Conservation (phyloP, 2,797 vertebrate species). For the Trachops cirrhosus region DNA sequence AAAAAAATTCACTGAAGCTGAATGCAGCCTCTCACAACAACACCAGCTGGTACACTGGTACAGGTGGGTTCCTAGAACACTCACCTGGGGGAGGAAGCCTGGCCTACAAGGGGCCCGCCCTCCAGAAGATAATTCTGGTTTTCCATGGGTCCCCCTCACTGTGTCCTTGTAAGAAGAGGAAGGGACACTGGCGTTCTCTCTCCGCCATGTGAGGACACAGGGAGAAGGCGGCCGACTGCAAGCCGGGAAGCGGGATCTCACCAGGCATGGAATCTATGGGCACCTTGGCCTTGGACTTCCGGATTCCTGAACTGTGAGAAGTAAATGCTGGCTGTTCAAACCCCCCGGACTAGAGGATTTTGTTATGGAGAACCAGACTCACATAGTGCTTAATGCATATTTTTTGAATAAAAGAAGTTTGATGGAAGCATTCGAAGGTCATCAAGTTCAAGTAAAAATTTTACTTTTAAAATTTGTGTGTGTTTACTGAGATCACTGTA, state of each 20-base stretch:
- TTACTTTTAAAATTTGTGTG: not conserved
- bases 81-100: too few relatives aligned
- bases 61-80: too few relatives aligned
- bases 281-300: not conserved
- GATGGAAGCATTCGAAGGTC: not conserved
- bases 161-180: not conserved
- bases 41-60: too few relatives aligned
- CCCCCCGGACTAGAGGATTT: fast-evolving
- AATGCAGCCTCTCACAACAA: too few relatives aligned
- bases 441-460: not conserved
- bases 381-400: not conserved
- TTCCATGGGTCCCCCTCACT: too few relatives aligned
- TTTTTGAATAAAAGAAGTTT: not conserved
- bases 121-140: not conserved
- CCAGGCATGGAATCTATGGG: too few relatives aligned
- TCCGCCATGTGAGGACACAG: not conserved
- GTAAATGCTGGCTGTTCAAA: too few relatives aligned
- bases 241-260: too few relatives aligned
- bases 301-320: not conserved
- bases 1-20: too few relatives aligned
- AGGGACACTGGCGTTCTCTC: not conserved
- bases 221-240: too few relatives aligned
- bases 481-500: not conserved
- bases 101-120: not conserved
- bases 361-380: not conserved